A percentile compares a stretch with the other conserved stretches of the same genome.
phyloP scores from a whole-genome alignment of 2,113 vertebrate genomes.

The Strigops habroptila region DNA sequence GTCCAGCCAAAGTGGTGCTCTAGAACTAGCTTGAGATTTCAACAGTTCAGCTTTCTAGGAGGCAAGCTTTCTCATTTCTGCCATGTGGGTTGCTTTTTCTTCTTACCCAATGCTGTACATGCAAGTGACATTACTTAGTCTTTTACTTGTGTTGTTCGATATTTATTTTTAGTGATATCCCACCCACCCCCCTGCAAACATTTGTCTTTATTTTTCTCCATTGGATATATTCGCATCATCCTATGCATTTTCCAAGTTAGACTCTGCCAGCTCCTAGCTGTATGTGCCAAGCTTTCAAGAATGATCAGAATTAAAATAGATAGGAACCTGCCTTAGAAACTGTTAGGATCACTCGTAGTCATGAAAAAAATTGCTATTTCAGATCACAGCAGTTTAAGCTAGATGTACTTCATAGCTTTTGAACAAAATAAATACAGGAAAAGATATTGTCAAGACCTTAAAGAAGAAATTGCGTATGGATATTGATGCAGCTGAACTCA shows the following conservation, averaged over 20 bases:
- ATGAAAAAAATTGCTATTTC: neutral
- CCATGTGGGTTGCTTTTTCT: accelerated
- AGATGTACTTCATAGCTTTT: neutral
- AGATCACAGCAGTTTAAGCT: neutral
- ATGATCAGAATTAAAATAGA: neutral
- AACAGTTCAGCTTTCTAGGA: neutral
- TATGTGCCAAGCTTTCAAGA: neutral
- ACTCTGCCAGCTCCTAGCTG: neutral
- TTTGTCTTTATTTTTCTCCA: neutral
- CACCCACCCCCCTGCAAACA: accelerated
- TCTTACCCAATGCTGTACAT: neutral
- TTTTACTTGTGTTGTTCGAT: neutral
- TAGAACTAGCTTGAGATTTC: neutral
- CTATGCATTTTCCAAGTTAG: neutral
- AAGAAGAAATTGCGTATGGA: neutral
- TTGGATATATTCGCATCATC: neutral
- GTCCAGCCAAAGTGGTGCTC: neutral
- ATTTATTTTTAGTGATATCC: neutral
- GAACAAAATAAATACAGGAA: neutral
- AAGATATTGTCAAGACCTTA: neutral
- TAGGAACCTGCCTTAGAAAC: neutral
- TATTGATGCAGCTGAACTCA: neutral
- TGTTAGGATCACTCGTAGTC: neutral
- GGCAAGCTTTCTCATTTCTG: neutral
- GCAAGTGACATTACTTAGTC: neutral